phyloP scores from a whole-genome alignment of 2,113 vertebrate species.

The Fregata magnificens region DNA sequence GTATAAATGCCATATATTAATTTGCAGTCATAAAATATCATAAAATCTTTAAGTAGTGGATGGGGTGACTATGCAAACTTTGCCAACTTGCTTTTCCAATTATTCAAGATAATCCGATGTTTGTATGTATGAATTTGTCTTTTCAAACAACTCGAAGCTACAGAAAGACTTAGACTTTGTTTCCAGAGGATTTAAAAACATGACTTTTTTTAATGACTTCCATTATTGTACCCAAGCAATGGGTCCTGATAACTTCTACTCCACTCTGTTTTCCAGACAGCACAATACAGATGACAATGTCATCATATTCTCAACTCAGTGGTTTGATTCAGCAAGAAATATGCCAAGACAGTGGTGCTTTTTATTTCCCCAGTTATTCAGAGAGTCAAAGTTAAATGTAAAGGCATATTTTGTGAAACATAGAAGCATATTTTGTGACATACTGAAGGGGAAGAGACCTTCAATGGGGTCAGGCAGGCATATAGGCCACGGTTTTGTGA shows the following conservation, averaged over 20 bases:
- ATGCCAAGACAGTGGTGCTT: not conserved
- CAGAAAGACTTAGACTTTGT: not conserved
- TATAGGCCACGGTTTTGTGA: not conserved
- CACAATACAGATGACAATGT: not conserved
- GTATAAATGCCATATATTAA: not conserved
- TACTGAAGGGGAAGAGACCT: not conserved
- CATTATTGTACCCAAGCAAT: not conserved
- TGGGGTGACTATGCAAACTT: not conserved
- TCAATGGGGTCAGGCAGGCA: not conserved
- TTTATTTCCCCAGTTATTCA: not conserved
- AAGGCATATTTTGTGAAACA: not conserved
- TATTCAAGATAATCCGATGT: not conserved
- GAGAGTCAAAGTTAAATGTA: not conserved
- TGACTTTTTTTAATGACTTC: not conserved
- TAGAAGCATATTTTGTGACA: not conserved
- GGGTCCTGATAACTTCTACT: not conserved
- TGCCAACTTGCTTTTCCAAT: not conserved
- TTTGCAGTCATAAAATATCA: not conserved
- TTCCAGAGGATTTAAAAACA: not conserved
- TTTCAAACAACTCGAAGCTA: not conserved
- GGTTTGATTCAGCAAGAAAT: not conserved
- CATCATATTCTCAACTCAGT: not conserved
- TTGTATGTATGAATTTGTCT: not conserved
- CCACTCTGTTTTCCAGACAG: not conserved
- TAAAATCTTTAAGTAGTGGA: not conserved